Evolutionary conservation across 2,888 invertebrate species (phyloP), one percentile per base, ranked within the genome.

Genomic region (Galeopsomyia nigrocyanea): DNA sequence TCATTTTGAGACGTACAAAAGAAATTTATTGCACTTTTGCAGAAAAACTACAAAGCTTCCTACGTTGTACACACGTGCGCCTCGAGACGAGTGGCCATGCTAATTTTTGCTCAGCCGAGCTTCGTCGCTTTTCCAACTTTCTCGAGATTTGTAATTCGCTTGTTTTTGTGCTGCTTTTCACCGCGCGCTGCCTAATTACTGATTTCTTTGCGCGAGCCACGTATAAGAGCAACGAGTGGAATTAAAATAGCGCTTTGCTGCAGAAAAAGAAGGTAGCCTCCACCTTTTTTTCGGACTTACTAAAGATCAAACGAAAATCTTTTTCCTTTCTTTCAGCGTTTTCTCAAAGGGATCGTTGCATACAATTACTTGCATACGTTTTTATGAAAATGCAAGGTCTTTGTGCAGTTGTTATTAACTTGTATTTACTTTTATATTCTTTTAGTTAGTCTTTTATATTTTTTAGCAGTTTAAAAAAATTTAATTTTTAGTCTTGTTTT

Each of bases 171-270:
- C 50, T 47, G 46, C 60, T 53, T 65, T 53, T 39, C 16, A 55
- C 26, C 22, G 10, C 7, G 47, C 13, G 19, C 60, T 17, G 60
- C 47, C 47, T 65, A 70, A 70, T 70, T 70, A 70, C 70, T 58
- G 64, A 70, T 70, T 70, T 70, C 64, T 70, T 65, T 65, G n/a
- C 60, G 13, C 13, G 31, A 53, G n/a, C 31, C 21, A 68, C 62
- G 47, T 21, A 21, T 9, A n/a, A n/a, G 19, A 49, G 57, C 16
- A 22, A 47, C 49, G 39, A 58, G 56, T 31, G 50, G 39, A 66
- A 39, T 39, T 39, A 66, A 66, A 39, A 56, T n/a, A 49, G 31
- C 13, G 0, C 50, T 57, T 10, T 51, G 31, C 22, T 14, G 39
- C 3, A 49, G 19, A 21, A 22, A 60, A 9, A 19, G 10, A 58